phyloP scores from a whole-genome alignment of 2,888 invertebrate species.

The Gymnocheta viridis region DNA sequence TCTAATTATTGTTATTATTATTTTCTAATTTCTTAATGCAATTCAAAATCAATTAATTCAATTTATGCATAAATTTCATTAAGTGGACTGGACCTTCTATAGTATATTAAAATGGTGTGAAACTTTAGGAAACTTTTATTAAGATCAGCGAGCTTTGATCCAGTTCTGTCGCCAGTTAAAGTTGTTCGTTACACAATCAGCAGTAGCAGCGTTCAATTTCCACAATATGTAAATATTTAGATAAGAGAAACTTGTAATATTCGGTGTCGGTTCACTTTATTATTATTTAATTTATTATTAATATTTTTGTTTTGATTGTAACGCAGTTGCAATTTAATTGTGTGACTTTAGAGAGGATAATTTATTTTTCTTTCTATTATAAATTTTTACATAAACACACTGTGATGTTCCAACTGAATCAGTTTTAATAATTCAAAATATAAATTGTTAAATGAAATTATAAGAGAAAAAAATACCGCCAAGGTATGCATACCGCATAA shows the following conservation, averaged over 20 bases:
- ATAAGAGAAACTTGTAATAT: slow-evolving; percentile 12
- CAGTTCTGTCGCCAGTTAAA: background rate
- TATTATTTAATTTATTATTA: slow-evolving; percentile 36
- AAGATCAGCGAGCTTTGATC: background rate
- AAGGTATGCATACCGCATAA: too few relatives aligned
- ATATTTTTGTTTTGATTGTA: slow-evolving; percentile 33
- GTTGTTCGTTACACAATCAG: background rate
- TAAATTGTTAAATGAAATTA: background rate
- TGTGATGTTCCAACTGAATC: slow-evolving; percentile 37
- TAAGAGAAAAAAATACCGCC: background rate
- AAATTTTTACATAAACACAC: slow-evolving; percentile 26
- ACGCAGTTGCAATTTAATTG: slow-evolving; percentile 61
- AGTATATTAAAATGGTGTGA: background rate
- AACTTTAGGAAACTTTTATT: slow-evolving; percentile 2
- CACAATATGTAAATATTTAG: background rate
- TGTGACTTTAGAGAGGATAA: slow-evolving; percentile 50
- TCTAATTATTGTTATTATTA: background rate
- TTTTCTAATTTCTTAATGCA: background rate
- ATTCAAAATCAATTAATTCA: slow-evolving; percentile 3
- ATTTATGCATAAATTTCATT: slow-evolving; percentile 8
- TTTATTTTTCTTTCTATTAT: background rate
- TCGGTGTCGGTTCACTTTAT: slow-evolving; percentile 18
- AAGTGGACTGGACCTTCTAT: background rate
- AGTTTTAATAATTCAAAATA: background rate
- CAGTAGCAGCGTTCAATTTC: background rate